Percentiles rank a stretch among this genome's conserved stretches.
These are phyloP conservation scores for Pseudobourletiella spinata DNA, from an alignment of 1,140 invertebrate genomes.

Conservation along the genomic window DNA sequence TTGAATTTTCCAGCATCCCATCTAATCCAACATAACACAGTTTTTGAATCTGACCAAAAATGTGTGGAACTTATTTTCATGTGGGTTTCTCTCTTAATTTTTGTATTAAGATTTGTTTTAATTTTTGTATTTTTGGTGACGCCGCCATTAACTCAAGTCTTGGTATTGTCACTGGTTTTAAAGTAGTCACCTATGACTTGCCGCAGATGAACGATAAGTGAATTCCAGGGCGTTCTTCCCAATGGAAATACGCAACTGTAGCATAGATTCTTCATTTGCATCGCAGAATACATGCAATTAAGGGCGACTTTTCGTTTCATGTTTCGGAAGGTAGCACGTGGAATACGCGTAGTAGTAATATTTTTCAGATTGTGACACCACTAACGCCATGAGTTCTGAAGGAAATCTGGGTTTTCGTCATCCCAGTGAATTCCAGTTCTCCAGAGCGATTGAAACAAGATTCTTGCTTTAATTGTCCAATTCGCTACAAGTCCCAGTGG, in stretches of 20 bases:
- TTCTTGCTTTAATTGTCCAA: constrained; percentile 14
- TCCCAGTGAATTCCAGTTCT: constrained; percentile 22
- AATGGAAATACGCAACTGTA: neutral
- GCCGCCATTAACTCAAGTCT: constrained; percentile 43
- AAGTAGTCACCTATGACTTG: constrained; percentile 33
- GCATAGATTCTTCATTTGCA: constrained; percentile 16
- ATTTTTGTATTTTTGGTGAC: no score
- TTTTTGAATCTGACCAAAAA: constrained; percentile 30
- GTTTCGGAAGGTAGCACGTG: constrained; percentile 24
- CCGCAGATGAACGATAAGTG: neutral
- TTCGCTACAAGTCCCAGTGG: constrained; percentile 20
- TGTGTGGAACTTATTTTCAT: neutral
- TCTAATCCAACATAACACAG: constrained; percentile 25
- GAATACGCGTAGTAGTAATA: neutral
- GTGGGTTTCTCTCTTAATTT: neutral
- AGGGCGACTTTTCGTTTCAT: neutral
- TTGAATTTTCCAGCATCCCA: constrained; percentile 14
- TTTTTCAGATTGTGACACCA: constrained; percentile 1
- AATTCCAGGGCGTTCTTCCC: neutral
- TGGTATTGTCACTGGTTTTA: constrained; percentile 40
- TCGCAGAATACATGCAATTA: constrained; percentile 20
- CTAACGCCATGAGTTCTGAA: constrained; percentile 2
- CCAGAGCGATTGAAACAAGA: constrained; percentile 28
- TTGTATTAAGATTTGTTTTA: constrained; percentile 35
- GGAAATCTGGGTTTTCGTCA: constrained; percentile 1